Evolutionary conservation across 2,888 invertebrate species (phyloP), one percentile per base, ranked within the genome.

Genomic region (Biston betularia): DNA sequence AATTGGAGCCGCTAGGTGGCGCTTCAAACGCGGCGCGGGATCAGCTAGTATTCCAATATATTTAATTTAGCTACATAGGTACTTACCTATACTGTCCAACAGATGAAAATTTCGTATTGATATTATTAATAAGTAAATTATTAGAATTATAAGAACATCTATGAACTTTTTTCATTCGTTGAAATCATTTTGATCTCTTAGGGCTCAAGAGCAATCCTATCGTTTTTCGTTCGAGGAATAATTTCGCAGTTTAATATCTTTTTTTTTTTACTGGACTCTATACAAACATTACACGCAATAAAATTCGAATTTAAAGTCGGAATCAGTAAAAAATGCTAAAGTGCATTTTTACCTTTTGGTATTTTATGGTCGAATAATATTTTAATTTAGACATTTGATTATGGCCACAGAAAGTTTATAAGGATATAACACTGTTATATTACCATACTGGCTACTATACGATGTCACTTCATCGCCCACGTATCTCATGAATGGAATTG

Each of bases 371-470:
- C 45, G 59, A 38, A 58, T 64, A 50, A 44, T 8, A 35, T 34
- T 49, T 24, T 24, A 48, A 33, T 53, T 42, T 40, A 60, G 54
- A 60, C 55, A 52, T 57, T 48, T 38, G 8, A n/a, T 52, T 46
- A 60, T 33, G 59, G 10, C 33, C 12, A 33, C 35, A 24, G 45
- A 55, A 49, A 46, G 12, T 15, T 42, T 53, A 33, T 12, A 55
- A 60, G 45, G 61, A 45, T 35, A 34, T 45, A 24, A 11, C 50
- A 67, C 63, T 59, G 63, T 63, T 67, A 66, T 48, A 11, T 42
- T 59, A 49, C 67, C 55, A 62, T 70, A 68, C 69, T 57, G 60
- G 75, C 40, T 40, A 65, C 35, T 73, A 70, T 74, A 75, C 69
- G 71, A 68, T 46, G 58, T 45, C 40, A 59, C 44, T 60, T 62